A percentile compares a stretch with the other conserved stretches of the same genome.
These are phyloP conservation scores for Chrysochloris asiatica DNA, from an alignment of 2,113 vertebrate species.

Conservation along the genomic window DNA sequence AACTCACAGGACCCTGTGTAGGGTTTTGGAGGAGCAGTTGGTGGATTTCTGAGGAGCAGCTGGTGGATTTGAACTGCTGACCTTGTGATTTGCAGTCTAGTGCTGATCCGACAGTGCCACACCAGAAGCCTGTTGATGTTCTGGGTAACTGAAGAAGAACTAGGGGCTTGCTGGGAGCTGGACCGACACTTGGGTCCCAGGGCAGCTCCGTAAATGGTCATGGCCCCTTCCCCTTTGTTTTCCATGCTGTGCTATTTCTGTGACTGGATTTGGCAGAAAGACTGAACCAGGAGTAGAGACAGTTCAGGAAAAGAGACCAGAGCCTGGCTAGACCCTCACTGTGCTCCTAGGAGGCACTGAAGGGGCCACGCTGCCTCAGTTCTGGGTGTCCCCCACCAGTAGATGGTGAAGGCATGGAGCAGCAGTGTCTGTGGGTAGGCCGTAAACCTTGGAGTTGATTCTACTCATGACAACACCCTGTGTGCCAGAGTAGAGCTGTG, in stretches of 20 bases:
- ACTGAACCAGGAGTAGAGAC: background rate
- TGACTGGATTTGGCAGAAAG: background rate
- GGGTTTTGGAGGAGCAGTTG: too few species aligned
- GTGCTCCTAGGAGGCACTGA: background rate
- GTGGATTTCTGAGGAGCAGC: too few species aligned
- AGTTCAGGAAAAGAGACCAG: background rate
- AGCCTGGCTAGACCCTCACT: background rate
- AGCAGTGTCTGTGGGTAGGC: rapidly evolving
- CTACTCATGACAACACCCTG: too few species aligned
- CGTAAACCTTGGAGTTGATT: too few species aligned
- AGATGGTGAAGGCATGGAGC: rapidly evolving
- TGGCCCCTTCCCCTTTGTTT: background rate
- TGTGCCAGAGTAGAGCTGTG: too few species aligned
- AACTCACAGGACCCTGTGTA: too few species aligned
- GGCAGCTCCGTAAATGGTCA: background rate
- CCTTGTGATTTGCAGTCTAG: too few species aligned
- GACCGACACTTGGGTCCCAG: background rate
- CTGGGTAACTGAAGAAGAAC: rapidly evolving
- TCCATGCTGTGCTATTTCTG: background rate
- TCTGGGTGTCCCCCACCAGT: too few species aligned
- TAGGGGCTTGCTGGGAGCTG: background rate
- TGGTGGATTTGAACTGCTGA: too few species aligned
- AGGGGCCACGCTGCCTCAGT: background rate
- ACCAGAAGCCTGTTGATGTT: too few species aligned
- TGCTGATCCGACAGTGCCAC: too few species aligned